A percentile compares a stretch with the other conserved stretches of the same genome.
Evolutionary conservation across 2,797 vertebrate species (phyloP).

Genomic region (Mallotus villosus): DNA sequence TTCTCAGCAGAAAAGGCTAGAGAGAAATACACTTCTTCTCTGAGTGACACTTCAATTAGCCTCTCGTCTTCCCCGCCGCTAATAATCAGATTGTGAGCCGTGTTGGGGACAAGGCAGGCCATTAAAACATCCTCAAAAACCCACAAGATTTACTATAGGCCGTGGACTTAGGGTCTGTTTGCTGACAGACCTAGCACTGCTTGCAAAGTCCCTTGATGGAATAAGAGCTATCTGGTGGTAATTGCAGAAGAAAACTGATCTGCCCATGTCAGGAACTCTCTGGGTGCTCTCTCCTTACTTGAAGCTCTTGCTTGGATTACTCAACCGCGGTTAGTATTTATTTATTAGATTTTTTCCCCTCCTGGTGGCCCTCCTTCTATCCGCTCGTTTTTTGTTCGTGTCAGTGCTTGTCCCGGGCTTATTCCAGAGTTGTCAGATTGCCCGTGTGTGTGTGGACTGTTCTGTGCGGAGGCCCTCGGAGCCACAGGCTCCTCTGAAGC

Average conservation of each 20-base stretch:
- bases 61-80: conserved; percentile 58
- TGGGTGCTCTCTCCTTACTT: conserved; percentile 14
- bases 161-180: conserved; percentile 54
- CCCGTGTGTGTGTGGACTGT: not conserved
- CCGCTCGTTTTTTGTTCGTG: conserved; percentile 9
- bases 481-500: too few species aligned
- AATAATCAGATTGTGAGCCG: conserved; percentile 73
- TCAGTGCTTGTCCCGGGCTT: not conserved
- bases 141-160: conserved; percentile 54
- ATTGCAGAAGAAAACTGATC: conserved; percentile 66
- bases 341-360: not conserved
- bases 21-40: conserved; percentile 52
- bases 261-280: conserved; percentile 40
- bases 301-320: conserved; percentile 42
- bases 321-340: conserved; percentile 14
- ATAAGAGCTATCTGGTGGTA: conserved; percentile 63
- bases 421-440: not conserved
- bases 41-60: conserved; percentile 82
- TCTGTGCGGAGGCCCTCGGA: not conserved
- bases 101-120: conserved; percentile 67
- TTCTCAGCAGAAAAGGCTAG: conserved; percentile 43
- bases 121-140: conserved; percentile 69
- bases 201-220: conserved; percentile 44
- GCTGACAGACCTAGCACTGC: conserved; percentile 47
- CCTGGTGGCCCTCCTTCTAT: conserved; percentile 41